A percentile compares a stretch with the other conserved stretches of the same genome.
phyloP scores from a whole-genome alignment of 64 coral and sea anemone genomes.

The Porites lutea region DNA sequence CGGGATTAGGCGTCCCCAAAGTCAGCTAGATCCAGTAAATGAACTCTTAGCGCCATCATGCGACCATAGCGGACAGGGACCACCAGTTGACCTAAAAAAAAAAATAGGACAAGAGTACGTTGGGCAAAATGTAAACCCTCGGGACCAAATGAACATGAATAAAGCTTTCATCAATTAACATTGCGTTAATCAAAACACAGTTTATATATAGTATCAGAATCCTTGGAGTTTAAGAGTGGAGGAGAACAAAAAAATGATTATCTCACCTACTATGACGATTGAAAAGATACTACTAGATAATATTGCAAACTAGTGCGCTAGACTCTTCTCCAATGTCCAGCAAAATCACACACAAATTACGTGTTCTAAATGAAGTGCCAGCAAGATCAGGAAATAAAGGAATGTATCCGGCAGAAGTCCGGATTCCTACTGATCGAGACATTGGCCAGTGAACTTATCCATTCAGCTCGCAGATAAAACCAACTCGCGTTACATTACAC shows the following conservation, averaged over 20 bases:
- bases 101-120: conserved; percentile 40
- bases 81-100: conserved; percentile 40
- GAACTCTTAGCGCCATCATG: conserved; percentile 62
- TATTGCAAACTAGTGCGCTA: background rate
- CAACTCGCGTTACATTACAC: conserved; percentile 51
- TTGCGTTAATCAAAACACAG: conserved; percentile 97
- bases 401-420: conserved; percentile 86
- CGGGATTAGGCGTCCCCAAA: conserved; percentile 14
- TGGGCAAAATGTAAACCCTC: conserved; percentile 53
- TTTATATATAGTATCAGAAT: conserved; percentile 95
- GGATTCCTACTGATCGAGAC: conserved; percentile 87
- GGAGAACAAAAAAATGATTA: background rate
- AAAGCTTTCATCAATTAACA: conserved; percentile 98
- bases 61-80: conserved; percentile 32
- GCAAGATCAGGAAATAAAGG: conserved; percentile 93
- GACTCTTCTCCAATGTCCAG: conserved; percentile 42
- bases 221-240: conserved; percentile 22
- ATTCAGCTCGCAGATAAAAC: conserved; percentile 30
- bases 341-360: conserved; percentile 77
- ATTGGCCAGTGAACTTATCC: conserved; percentile 90
- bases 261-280: conserved; percentile 14
- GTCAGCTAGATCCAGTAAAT: conserved; percentile 11
- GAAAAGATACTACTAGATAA: background rate
- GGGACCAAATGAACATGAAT: conserved; percentile 80
- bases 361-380: conserved; percentile 84